phyloP scores from a whole-genome alignment of 23 tunicate genomes.

The Ascidia mentula region DNA sequence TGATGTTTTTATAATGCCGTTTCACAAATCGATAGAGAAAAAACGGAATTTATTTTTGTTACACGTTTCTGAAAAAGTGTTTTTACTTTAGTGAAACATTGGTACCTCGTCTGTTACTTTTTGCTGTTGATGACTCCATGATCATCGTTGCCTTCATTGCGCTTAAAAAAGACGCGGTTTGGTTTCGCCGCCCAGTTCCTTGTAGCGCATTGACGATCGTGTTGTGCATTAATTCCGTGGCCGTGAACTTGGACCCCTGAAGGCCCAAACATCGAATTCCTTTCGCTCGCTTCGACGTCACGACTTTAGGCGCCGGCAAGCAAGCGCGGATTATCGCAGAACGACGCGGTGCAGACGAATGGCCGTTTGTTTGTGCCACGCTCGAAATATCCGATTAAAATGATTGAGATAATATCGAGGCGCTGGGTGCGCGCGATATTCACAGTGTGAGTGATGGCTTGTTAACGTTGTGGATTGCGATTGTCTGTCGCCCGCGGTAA shows the following conservation, averaged over 20 bases:
- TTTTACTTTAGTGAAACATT: too few relatives aligned
- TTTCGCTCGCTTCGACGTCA: not conserved
- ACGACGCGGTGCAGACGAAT: slow-evolving; percentile 1
- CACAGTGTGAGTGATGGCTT: not conserved
- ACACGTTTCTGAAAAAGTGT: too few relatives aligned
- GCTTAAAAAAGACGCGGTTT: too few relatives aligned
- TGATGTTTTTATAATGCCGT: too few relatives aligned
- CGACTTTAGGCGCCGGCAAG: not conserved
- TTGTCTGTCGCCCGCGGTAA: not conserved
- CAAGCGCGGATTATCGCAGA: not conserved
- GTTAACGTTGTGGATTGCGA: slow-evolving; percentile 9
- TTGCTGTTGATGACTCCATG: too few relatives aligned
- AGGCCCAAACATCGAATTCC: not conserved
- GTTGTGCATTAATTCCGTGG: not conserved
- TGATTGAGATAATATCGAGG: slow-evolving; percentile 29
- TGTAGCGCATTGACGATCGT: not conserved
- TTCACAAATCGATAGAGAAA: too few relatives aligned
- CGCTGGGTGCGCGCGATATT: not conserved
- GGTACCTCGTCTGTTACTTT: too few relatives aligned
- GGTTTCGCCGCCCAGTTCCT: too few relatives aligned
- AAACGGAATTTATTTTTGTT: too few relatives aligned
- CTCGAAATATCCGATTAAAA: slow-evolving; percentile 21
- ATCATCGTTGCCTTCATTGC: too few relatives aligned
- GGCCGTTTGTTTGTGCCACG: slow-evolving; percentile 24
- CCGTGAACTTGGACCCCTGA: not conserved